phyloP scores from a whole-genome alignment of 2,797 vertebrate genomes.

The Cyclopterus lumpus region DNA sequence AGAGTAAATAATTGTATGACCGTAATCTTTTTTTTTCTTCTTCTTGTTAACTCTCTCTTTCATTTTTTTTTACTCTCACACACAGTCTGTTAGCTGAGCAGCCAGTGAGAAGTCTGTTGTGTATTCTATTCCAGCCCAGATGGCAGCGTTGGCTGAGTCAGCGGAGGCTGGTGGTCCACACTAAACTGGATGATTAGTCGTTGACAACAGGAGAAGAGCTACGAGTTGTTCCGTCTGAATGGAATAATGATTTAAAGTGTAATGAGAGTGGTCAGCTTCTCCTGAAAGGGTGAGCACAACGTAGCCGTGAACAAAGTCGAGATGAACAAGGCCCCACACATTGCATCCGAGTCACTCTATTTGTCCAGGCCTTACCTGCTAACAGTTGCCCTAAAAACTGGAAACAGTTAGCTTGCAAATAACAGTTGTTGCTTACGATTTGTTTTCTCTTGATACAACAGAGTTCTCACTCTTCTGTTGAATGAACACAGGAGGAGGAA shows the following conservation, averaged over 20 bases:
- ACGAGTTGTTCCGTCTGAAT: slow-evolving; percentile 21
- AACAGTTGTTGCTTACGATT: not conserved
- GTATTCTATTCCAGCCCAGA: slow-evolving; percentile 74
- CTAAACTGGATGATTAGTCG: slow-evolving; percentile 55
- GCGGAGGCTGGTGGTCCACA: slow-evolving; percentile 45
- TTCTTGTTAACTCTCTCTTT: not conserved
- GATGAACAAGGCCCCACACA: too few relatives aligned
- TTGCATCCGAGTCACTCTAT: too few relatives aligned
- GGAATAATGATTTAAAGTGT: slow-evolving; percentile 15
- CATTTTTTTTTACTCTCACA: not conserved
- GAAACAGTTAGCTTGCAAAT: not conserved
- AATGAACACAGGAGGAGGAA: not conserved
- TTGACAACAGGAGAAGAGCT: slow-evolving; percentile 42
- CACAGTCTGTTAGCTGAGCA: slow-evolving; percentile 41
- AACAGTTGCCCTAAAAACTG: not conserved
- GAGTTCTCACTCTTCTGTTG: not conserved
- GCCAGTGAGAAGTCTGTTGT: slow-evolving; percentile 56
- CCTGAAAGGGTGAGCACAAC: not conserved
- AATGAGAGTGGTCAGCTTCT: not conserved
- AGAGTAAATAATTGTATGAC: not conserved
- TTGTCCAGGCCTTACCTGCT: not conserved
- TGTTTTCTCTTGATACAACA: not conserved
- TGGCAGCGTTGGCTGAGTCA: slow-evolving; percentile 73
- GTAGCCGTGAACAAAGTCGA: not conserved
- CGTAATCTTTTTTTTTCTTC: not conserved